A percentile compares a stretch with the other conserved stretches of the same genome.
phyloP scores from a whole-genome alignment of 2,113 vertebrate species.

The Austrofundulus limnaeus region DNA sequence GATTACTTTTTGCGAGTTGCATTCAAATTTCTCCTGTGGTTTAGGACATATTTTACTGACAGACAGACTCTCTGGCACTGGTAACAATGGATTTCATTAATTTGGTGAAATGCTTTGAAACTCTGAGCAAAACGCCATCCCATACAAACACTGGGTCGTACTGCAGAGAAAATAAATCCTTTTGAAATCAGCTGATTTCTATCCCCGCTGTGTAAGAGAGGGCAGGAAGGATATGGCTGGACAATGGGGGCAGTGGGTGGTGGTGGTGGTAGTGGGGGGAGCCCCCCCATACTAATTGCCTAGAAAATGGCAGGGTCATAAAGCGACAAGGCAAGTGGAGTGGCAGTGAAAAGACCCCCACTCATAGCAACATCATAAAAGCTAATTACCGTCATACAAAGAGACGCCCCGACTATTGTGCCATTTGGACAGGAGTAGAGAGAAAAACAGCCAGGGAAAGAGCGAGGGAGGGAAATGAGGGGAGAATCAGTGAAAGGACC shows the following conservation, averaged over 20 bases:
- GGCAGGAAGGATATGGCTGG: slow-evolving; percentile 23
- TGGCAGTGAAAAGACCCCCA: slow-evolving; percentile 78
- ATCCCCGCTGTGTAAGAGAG: slow-evolving; percentile 21
- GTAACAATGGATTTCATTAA: slow-evolving; percentile 17
- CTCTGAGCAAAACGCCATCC: background rate
- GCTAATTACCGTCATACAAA: slow-evolving; percentile 91
- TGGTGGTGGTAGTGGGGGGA: slow-evolving; percentile 13
- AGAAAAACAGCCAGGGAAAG: slow-evolving; percentile 32
- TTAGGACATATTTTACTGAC: no score
- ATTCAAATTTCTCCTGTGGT: no score
- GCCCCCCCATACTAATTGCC: slow-evolving; percentile 80
- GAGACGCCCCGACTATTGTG: slow-evolving; percentile 75
- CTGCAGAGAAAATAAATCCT: slow-evolving; percentile 14
- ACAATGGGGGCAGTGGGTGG: slow-evolving; percentile 1
- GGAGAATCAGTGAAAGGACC: slow-evolving; percentile 42
- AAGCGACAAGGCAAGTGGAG: slow-evolving; percentile 74
- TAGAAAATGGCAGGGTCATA: slow-evolving; percentile 79
- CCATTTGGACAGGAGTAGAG: slow-evolving; percentile 81
- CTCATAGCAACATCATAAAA: slow-evolving; percentile 89
- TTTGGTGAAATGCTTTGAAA: background rate
- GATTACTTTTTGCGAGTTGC: no score
- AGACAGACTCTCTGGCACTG: background rate
- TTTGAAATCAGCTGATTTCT: slow-evolving; percentile 27
- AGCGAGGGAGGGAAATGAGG: slow-evolving; percentile 5
- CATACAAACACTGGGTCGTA: background rate